Conservation (phyloP, 2,113 vertebrate genomes). For the Oryzias melastigma region DNA sequence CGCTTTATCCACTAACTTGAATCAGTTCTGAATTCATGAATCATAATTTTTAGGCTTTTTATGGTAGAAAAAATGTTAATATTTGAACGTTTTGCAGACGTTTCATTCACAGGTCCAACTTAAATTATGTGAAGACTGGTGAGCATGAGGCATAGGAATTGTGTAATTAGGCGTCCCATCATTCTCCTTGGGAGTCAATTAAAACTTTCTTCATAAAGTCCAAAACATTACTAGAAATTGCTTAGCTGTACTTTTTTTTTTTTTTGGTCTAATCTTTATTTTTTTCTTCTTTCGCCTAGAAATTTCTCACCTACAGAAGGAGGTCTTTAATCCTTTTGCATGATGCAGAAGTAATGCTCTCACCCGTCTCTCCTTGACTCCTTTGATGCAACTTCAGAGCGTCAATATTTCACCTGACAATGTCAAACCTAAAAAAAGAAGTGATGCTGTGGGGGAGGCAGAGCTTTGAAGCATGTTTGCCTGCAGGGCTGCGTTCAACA, state of each 20-base stretch:
- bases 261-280: not conserved
- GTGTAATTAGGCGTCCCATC: too few species aligned
- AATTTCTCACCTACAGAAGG: constrained; percentile 11
- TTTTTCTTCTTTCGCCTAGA: constrained; percentile 3
- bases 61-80: too few species aligned
- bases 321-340: constrained; percentile 23
- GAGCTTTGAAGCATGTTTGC: constrained; percentile 47
- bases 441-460: constrained; percentile 38
- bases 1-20: too few species aligned
- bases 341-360: constrained; percentile 29
- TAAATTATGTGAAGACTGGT: too few species aligned
- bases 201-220: not conserved
- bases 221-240: not conserved
- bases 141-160: too few species aligned
- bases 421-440: constrained; percentile 64
- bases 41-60: too few species aligned
- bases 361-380: constrained; percentile 2
- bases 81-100: too few species aligned
- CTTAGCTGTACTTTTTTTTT: not conserved
- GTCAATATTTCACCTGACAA: constrained; percentile 66
- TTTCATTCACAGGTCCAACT: too few species aligned
- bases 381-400: constrained; percentile 56
- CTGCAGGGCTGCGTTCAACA: constrained; percentile 31
- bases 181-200: too few species aligned
- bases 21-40: too few species aligned